A percentile compares a stretch with the other conserved stretches of the same genome.
Evolutionary conservation across 2,113 vertebrate genomes (phyloP).

Genomic region (Motacilla alba): DNA sequence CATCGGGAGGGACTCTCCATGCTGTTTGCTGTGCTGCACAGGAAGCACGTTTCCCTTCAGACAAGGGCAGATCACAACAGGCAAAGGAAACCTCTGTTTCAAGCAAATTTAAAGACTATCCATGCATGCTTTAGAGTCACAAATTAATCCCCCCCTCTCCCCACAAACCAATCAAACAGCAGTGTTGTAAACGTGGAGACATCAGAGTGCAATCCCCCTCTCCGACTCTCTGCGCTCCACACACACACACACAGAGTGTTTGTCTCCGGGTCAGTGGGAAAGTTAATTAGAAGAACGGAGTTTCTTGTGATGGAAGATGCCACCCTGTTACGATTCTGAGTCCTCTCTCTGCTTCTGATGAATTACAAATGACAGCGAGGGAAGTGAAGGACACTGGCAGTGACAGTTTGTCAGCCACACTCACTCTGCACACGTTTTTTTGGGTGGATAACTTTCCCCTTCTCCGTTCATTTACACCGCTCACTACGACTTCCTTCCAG

Average conservation of each 20-base stretch:
- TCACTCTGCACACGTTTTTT: background rate
- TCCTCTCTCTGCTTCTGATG: slow-evolving; percentile 67
- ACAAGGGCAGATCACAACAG: slow-evolving; percentile 17
- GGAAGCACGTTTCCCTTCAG: slow-evolving; percentile 10
- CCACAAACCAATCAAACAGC: slow-evolving; percentile 71
- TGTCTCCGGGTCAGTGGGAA: slow-evolving; percentile 83
- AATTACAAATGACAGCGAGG: slow-evolving; percentile 79
- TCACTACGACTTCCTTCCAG: background rate
- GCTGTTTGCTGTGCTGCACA: background rate
- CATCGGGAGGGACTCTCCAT: background rate
- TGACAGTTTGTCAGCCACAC: slow-evolving; percentile 67
- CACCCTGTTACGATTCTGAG: slow-evolving; percentile 68
- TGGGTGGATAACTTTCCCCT: slow-evolving; percentile 10
- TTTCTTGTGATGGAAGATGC: slow-evolving; percentile 68
- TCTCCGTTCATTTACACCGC: background rate
- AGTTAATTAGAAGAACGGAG: slow-evolving; percentile 85
- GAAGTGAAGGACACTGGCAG: slow-evolving; percentile 73
- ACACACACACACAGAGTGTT: slow-evolving; percentile 60
- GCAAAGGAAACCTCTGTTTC: slow-evolving; percentile 34
- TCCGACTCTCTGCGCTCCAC: background rate
- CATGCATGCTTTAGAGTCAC: slow-evolving; percentile 82
- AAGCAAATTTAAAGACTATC: slow-evolving; percentile 80
- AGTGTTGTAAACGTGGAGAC: slow-evolving; percentile 59
- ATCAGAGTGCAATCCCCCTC: slow-evolving; percentile 48
- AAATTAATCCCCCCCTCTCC: slow-evolving; percentile 59